Base-by-base conservation (phyloP, 2,888 invertebrate genomes). In the Pinctada fucata region DNA sequence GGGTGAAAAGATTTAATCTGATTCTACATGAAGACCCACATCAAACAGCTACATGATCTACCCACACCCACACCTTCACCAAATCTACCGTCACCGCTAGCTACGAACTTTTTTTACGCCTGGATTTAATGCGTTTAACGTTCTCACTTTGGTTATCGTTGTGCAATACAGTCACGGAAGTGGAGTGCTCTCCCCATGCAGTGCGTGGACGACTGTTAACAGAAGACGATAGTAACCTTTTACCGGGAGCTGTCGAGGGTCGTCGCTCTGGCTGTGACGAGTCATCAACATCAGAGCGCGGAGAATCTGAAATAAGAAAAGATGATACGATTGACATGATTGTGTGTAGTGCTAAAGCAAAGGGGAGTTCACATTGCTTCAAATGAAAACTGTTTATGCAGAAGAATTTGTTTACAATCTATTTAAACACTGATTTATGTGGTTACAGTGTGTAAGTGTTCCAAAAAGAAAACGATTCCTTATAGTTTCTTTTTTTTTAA, bases 201-300 rank as follows among this genome's bases (percentile, higher is more conserved):
- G 83, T 86, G 77, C 76, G 76, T 49, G 84, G 83, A 31, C 83
- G 82, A 45, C 81, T 82, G 31, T 79, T 82, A 31, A 78, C 66
- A 45, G 81, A 71, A 13, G 73, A 71, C 67, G 78, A 78, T 80
- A 80, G 80, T 78, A 80, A 80, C 80, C 80, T 80, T 80, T 80
- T 80, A 13, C 80, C 75, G 10, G 85, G 84, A 47, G 85, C 85
- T 48, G 85, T 84, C 8, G 79, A 77, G 3, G 85, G 85, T 58
- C 87, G 70, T 58, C 81, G 72, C 16, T 70, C 47, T 2, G 83
- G 81, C n/a, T 72, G 63, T 49, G 74, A 76, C 2, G 70, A n/a
- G 2, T 84, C 83, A 4, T 84, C 86, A 1, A 81, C 63, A 64
- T 87, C 87, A n/a, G 86, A 86, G 6, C 87, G 75, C 1, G 88